Evolutionary conservation across 2,888 invertebrate genomes (phyloP), one percentile per base, ranked within the genome.

Genomic region (Scaptomyza reducta): DNA sequence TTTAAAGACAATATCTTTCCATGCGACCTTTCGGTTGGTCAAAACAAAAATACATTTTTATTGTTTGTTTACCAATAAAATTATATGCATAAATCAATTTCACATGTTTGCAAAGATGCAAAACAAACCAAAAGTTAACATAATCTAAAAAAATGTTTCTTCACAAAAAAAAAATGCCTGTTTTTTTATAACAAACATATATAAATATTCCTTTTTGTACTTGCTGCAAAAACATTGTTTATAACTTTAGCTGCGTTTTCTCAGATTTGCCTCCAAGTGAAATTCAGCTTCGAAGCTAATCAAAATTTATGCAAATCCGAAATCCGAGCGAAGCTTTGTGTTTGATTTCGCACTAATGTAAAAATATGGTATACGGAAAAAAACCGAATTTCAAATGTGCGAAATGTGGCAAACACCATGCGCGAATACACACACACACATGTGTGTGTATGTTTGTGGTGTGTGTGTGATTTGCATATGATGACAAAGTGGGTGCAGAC

Each of bases 401-500:
- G 47, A 82, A 85, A 67, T 79, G 70, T 76, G 70, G 64, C 69
- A 77, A 70, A 60, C 63, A 61, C 56, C 51, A 54, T 44, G 44
- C 71, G 47, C 45, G 40, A 62, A 29, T 31, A 51, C 51, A 44
- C 61, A 41, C 50, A 44, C 61, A 41, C 50, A 16, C 38, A 47
- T 29, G 14, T 27, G 6, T 6, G 4, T 4, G 14, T 7, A 11
- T 2, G 1, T n/a, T 11, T 50, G 50, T 25, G n/a, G 1, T 10
- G 14, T 47, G 59, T 35, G 35, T 64, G 50, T 49, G 77, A 70
- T 85, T 79, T 77, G 73, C 77, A 68, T 79, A 69, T 71, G 78
- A 84, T 85, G 87, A 84, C 78, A 85, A 87, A 87, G 78, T 79
- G 78, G 53, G 70, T 70, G 63, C 84, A 84, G 87, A 84, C 84